Conservation (phyloP, 1,140 invertebrate species). For the Amphibalanus amphitrite region DNA sequence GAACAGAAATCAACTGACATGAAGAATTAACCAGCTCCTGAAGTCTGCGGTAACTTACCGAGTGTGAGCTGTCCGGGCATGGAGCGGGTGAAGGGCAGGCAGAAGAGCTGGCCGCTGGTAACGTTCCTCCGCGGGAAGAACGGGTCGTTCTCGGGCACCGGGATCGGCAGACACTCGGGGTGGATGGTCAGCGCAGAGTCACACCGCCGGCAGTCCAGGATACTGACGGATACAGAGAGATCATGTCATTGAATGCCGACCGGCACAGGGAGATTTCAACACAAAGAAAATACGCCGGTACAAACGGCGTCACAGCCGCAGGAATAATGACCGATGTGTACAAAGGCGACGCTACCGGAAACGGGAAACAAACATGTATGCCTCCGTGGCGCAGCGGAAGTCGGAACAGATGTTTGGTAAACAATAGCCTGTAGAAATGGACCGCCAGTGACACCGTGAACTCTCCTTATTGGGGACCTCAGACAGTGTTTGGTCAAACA, state of each 20-base stretch:
- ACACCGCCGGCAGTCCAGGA: slow-evolving; percentile 26
- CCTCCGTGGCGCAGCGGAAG: no score
- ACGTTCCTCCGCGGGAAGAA: slow-evolving; percentile 32
- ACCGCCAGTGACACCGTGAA: no score
- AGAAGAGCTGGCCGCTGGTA: slow-evolving; percentile 32
- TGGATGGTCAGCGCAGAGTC: slow-evolving; percentile 30
- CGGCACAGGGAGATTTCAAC: no score
- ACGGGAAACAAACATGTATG: no score
- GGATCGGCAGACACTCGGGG: slow-evolving; percentile 38
- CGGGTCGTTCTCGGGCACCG: slow-evolving; percentile 36
- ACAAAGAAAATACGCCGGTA: neutral
- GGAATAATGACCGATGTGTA: slow-evolving; percentile 1
- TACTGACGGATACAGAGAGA: slow-evolving; percentile 1
- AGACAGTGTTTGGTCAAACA: no score
- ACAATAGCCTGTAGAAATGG: no score
- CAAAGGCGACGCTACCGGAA: neutral
- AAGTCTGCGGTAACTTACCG: slow-evolving; percentile 26
- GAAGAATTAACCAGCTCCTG: no score
- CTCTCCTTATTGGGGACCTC: no score
- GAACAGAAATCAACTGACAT: no score
- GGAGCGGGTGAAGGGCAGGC: slow-evolving; percentile 38
- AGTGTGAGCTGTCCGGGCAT: slow-evolving; percentile 38
- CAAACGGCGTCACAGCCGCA: slow-evolving; percentile 7
- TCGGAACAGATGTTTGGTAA: no score
- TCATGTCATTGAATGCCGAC: no score